Evolutionary conservation across 2,888 invertebrate species (phyloP).

Genomic region (Steromphala cineraria): DNA sequence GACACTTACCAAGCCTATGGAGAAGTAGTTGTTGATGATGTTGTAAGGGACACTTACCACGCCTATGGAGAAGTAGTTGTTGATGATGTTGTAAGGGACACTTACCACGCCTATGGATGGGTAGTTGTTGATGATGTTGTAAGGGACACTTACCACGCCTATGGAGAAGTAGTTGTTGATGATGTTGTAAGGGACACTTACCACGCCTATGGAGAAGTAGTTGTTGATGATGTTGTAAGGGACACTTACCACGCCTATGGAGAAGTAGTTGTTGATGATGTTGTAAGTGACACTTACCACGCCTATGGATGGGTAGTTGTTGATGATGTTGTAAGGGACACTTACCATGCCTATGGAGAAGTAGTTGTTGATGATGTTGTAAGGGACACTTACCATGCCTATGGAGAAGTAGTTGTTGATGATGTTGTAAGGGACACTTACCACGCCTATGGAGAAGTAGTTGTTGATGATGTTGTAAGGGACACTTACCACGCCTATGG

Average conservation of each 20-base stretch:
- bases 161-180: too few relatives aligned
- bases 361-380: constrained; percentile 98
- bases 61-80: constrained; percentile 97
- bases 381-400: constrained; percentile 93
- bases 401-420: constrained; percentile 99
- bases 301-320: constrained; percentile 97
- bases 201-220: background rate
- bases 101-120: background rate
- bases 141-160: too few relatives aligned
- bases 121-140: too few relatives aligned
- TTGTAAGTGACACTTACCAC: constrained; percentile 82
- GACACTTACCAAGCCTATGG: constrained; percentile 83
- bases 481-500: too few relatives aligned
- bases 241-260: constrained; percentile 87
- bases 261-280: constrained; percentile 70
- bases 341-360: constrained; percentile 96
- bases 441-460: too few relatives aligned
- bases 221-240: background rate
- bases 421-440: constrained; percentile 89
- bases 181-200: too few relatives aligned
- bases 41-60: constrained; percentile 86
- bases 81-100: constrained; percentile 95
- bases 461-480: too few relatives aligned
- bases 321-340: constrained; percentile 89
- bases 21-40: constrained; percentile 98